Evolutionary conservation across 2,113 vertebrate species (phyloP), one percentile per base, ranked within the genome.

Genomic region (Ceyx melanurus): DNA sequence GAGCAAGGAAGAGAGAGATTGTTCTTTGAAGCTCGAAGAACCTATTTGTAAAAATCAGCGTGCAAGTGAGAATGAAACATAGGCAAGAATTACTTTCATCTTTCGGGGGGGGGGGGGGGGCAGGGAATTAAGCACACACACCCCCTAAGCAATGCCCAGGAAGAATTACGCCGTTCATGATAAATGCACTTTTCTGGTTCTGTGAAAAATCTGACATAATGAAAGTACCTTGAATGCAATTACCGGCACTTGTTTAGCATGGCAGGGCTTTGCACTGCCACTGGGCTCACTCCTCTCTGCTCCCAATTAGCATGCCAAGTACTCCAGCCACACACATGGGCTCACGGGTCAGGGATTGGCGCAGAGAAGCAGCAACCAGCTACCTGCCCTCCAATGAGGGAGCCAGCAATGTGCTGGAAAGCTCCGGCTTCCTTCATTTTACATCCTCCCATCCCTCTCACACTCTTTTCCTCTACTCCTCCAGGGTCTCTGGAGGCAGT

Each of bases 251-350:
- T 97, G 95, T 97, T 97, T 96, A 97, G 96, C 95, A 73, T 96
- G 93, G 97, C 88, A 94, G 96, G 96, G 91, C 96, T 95, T 43
- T 91, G 92, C 74, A 84, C 92, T 90, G 97, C 97, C 89, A 97
- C 96, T 81, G 97, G 96, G 97, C 96, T 78, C 64, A 0, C 92
- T 96, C 95, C 94, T 96, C 97, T 96, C 96, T 97, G 96, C 97
- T 98, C 97, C 97, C 97, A 97, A 98, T 98, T 98, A 98, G 97
- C 97, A 97, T 97, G 96, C 96, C 93, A 97, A 98, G 95, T 96
- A 93, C 97, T 97, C 97, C 95, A 98, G 97, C 96, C 97, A 96
- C 93, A 96, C 95, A 95, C 92, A 97, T 94, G 95, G 95, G 93
- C 94, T 95, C 96, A n/a, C 46, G 0, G 92, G 97, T 97, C 97